A percentile compares a stretch with the other conserved stretches of the same genome.
Conservation (phyloP, 2,113 vertebrate genomes). For the Bujurquina vittata region DNA sequence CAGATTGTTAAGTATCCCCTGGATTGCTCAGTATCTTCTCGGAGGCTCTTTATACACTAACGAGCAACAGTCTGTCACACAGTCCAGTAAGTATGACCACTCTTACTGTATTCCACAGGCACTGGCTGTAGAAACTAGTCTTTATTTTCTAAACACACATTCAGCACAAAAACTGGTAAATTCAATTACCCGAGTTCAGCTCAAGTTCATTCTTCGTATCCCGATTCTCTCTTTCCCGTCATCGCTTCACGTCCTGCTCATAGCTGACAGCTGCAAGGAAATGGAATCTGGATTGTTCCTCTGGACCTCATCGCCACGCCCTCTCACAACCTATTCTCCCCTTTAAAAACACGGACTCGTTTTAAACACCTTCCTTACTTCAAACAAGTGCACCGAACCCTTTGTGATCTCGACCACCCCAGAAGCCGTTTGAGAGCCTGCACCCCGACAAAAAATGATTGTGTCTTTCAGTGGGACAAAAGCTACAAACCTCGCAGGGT, state of each 20-base stretch:
- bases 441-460: neutral
- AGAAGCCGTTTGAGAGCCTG: neutral
- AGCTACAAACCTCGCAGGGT: neutral
- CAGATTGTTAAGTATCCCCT: neutral
- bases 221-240: neutral
- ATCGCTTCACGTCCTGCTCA: neutral
- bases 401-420: neutral
- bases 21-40: neutral
- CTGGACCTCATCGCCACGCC: constrained; percentile 25
- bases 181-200: neutral
- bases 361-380: constrained; percentile 2
- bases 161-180: neutral
- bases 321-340: neutral
- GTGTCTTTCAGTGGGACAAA: neutral
- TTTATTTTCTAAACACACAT: neutral
- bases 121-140: neutral
- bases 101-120: neutral
- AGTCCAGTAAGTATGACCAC: neutral
- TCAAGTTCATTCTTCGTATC: neutral
- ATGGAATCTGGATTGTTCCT: constrained; percentile 5
- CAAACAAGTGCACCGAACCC: neutral
- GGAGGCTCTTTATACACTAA: neutral
- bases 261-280: constrained; percentile 29
- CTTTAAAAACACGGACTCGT: constrained; percentile 28
- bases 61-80: neutral